Conservation (phyloP, 2,888 invertebrate genomes). For the Heliconius charithonia region DNA sequence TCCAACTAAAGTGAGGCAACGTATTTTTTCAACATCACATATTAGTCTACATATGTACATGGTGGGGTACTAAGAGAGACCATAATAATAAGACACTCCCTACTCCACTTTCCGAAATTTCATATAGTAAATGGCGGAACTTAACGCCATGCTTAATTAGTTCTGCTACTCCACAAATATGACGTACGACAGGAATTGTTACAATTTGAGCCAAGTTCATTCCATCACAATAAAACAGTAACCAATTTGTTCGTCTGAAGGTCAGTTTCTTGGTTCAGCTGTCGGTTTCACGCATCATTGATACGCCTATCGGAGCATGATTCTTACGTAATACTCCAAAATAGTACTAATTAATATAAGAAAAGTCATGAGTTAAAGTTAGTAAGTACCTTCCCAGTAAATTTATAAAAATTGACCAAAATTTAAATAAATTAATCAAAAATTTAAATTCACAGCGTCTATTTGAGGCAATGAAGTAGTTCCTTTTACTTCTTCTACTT, state of each 20-base stretch:
- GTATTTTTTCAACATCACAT: too few relatives aligned
- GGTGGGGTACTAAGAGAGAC: too few relatives aligned
- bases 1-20: too few relatives aligned
- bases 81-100: background rate
- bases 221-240: background rate
- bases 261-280: conserved; percentile 4
- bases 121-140: background rate
- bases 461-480: too few relatives aligned
- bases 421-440: too few relatives aligned
- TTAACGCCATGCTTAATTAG: background rate
- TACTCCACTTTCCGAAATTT: background rate
- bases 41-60: too few relatives aligned
- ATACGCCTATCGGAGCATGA: conserved; percentile 17
- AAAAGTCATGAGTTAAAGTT: too few relatives aligned
- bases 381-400: too few relatives aligned
- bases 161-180: background rate
- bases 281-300: conserved; percentile 18
- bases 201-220: background rate
- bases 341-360: too few relatives aligned
- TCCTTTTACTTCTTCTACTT: too few relatives aligned
- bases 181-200: background rate
- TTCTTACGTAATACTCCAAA: background rate
- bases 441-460: too few relatives aligned
- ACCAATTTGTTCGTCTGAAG: conserved; percentile 1
- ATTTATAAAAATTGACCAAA: too few relatives aligned